Base-by-base conservation (phyloP, 2,888 invertebrate genomes). In the Biston stratarius region DNA sequence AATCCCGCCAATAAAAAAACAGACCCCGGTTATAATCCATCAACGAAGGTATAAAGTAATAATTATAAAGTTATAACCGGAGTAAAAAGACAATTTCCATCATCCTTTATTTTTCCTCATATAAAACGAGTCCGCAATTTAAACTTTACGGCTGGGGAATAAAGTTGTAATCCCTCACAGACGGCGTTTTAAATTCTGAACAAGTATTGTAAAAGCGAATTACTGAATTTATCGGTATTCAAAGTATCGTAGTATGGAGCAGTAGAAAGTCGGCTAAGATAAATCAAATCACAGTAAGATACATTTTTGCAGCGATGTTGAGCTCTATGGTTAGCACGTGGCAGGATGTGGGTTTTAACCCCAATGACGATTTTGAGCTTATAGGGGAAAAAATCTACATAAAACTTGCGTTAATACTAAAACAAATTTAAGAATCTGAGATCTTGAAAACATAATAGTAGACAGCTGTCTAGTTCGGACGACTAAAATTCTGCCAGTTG, bases 151-250 rank as follows among this genome's bases (percentile, higher is more conserved):
- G 58, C 55, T 33, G 14, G 55, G 62, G 49, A 62, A 64, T 74
- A 49, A 72, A 69, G 67, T 69, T 69, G 62, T 61, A 69, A 72
- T 74, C 72, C 61, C 66, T 59, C 57, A 11, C 57, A 59, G 59
- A 59, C 15, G 52, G 57, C 48, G 62, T 59, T 58, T 61, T 66
- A 61, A 51, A 58, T 48, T 48, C 49, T 48, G 61, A 61, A 59
- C 59, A 59, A 59, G 59, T 59, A 59, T 59, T 59, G 49, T 59
- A 49, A 51, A 59, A 59, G 48, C 49, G 24, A 59, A 59, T 59
- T 49, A 49, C 42, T 9, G 49, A 59, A 59, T 59, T 59, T 49
- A 59, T 49, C 40, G 59, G 49, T 59, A 59, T 49, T 49, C 42
- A 49, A 48, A 58, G 55, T 55, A 55, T 55, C 42, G 55, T 44